phyloP scores from a whole-genome alignment of 2,797 vertebrate species.

The Enteromius unitaeniatus region DNA sequence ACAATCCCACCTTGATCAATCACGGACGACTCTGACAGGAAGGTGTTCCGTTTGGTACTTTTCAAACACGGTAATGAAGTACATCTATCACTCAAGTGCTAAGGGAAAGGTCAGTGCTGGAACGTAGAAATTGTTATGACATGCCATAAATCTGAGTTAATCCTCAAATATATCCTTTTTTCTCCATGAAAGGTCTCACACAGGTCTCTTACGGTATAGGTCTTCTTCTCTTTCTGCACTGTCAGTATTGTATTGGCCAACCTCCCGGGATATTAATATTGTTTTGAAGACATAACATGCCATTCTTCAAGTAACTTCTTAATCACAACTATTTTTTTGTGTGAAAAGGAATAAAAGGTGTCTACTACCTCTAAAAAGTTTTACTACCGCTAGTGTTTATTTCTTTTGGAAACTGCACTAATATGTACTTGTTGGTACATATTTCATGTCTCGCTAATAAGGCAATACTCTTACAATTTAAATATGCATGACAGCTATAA shows the following conservation, averaged over 20 bases:
- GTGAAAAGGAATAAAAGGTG: too few species aligned
- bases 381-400: too few species aligned
- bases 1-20: constrained; percentile 75
- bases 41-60: constrained; percentile 79
- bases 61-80: constrained; percentile 84
- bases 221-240: not conserved
- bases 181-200: constrained; percentile 68
- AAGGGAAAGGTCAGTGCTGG: constrained; percentile 80
- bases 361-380: too few species aligned
- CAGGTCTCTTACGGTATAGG: constrained; percentile 31
- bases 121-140: constrained; percentile 81
- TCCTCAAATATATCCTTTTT: constrained; percentile 77
- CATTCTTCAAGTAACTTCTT: too few species aligned
- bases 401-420: too few species aligned
- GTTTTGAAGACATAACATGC: too few species aligned
- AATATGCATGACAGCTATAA: not conserved
- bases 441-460: too few species aligned
- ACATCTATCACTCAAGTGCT: constrained; percentile 81
- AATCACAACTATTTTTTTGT: too few species aligned
- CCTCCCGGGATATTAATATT: too few species aligned
- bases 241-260: not conserved
- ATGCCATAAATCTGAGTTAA: constrained; percentile 86
- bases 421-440: too few species aligned
- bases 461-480: not conserved
- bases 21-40: constrained; percentile 77